Conservation (phyloP, 1,140 invertebrate species). For the Hylaeus volcanicus region DNA sequence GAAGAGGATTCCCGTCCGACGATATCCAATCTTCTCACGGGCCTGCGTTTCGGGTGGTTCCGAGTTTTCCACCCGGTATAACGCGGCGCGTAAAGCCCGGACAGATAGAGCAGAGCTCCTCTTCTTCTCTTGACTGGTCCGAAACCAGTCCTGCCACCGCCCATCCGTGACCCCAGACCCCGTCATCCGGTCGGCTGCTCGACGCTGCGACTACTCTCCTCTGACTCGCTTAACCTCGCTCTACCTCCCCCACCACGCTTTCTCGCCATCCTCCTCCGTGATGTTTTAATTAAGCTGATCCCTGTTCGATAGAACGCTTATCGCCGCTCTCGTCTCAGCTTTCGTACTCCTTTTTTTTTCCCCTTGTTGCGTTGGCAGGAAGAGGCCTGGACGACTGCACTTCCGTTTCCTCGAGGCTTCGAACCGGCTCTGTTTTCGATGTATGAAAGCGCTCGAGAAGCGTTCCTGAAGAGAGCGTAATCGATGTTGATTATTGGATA, state of each 20-base stretch:
- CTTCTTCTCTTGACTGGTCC: conserved; percentile 72
- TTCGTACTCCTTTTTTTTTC: background rate
- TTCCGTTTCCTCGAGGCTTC: background rate
- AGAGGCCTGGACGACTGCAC: background rate
- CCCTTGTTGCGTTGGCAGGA: background rate
- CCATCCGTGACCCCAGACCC: conserved; percentile 78
- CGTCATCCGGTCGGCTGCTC: conserved; percentile 65
- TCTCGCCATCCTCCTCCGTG: conserved; percentile 40
- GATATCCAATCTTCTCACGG: conserved; percentile 39
- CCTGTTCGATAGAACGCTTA: conserved; percentile 4
- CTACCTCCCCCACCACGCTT: conserved; percentile 25
- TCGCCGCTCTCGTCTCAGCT: background rate
- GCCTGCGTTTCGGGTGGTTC: conserved; percentile 22
- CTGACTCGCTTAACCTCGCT: conserved; percentile 35
- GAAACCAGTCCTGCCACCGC: conserved; percentile 78
- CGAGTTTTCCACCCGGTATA: conserved; percentile 69
- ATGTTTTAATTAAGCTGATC: conserved; percentile 61
- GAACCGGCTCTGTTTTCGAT: too few relatives aligned
- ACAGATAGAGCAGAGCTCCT: conserved; percentile 68
- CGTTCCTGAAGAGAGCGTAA: too few relatives aligned
- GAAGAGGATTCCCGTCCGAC: background rate
- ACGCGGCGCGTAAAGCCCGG: conserved; percentile 66
- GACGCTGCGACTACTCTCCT: conserved; percentile 45
- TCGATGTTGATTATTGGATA: too few relatives aligned
- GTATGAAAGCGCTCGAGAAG: too few relatives aligned